Evolutionary conservation across 2,113 vertebrate genomes (phyloP).

Genomic region (Sylvilagus bachmani): DNA sequence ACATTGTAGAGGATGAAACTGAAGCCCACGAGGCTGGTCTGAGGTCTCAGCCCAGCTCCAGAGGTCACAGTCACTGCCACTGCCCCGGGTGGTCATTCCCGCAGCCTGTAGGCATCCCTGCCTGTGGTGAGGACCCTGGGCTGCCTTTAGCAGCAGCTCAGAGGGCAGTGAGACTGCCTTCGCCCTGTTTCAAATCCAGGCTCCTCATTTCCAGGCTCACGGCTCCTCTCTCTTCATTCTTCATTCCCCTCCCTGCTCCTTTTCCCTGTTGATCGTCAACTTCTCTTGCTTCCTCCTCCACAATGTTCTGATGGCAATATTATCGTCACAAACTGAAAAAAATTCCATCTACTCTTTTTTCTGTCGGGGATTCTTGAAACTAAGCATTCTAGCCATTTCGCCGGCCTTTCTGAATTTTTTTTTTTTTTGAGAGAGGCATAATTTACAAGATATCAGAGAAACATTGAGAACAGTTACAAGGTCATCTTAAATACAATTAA

Average conservation of each 20-base stretch:
- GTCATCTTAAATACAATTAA: neutral
- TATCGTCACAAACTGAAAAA: neutral
- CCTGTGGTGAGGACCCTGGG: accelerated
- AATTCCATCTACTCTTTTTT: neutral
- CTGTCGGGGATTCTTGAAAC: neutral
- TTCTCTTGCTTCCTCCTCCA: neutral
- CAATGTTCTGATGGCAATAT: neutral
- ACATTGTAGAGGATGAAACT: neutral
- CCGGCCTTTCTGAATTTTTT: neutral
- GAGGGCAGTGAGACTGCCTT: neutral
- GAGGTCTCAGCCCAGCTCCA: neutral
- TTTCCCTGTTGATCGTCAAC: neutral
- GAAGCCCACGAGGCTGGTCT: neutral
- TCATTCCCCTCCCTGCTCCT: too few relatives aligned
- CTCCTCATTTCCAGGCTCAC: neutral
- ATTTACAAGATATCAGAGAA: too few relatives aligned
- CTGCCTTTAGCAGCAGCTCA: accelerated
- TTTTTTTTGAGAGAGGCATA: accelerated
- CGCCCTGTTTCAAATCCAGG: neutral
- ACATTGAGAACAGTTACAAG: neutral
- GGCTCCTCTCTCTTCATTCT: too few relatives aligned
- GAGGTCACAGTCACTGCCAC: accelerated
- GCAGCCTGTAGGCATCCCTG: accelerated
- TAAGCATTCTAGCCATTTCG: neutral
- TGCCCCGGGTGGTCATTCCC: neutral